Base-by-base conservation (phyloP, 2,888 invertebrate genomes). In the Pasiphila rectangulata region DNA sequence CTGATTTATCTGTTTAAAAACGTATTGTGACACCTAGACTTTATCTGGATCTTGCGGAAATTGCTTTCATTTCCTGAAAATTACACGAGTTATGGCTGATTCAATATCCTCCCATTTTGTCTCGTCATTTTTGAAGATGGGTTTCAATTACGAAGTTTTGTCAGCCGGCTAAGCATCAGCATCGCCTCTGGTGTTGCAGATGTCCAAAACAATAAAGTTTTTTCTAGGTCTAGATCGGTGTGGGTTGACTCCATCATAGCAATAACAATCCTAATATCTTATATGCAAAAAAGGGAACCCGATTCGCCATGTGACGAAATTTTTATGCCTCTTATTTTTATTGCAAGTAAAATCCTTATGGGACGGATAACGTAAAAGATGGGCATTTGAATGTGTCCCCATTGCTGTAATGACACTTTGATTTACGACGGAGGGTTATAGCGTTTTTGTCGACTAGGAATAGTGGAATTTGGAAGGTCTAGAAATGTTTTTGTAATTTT, bases 51-150 rank as follows among this genome's bases (percentile, higher is more conserved):
- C 50, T 56, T 38, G 39, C 45, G 56, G 55, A 57, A 63, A 61
- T 56, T 54, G 52, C 51, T 54, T 59, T 57, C 54, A 55, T 59
- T 62, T 62, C 59, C 58, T 52, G 43, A 16, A 54, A 58, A 52
- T 56, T 52, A 48, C 48, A 42, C 32, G 46, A 47, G 51, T 52
- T 54, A 56, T 51, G 47, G 52, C 40, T 57, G 51, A 57, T 56
- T 58, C 54, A 58, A 57, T 57, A 51, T 54, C 45, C 35, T 24
- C 32, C 4, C 37, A 48, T 50, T 51, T 51, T 51, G 54, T 47
- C 29, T 45, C 4, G 10, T 32, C 17, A 19, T 13, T 45, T 50
- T 36, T 37, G 2, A 30, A 44, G 21, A 19, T 3, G 13, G 20
- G 2, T 39, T 46, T 35, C 12, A 30, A 27, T 27, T 9, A 32